Evolutionary conservation across 2,888 invertebrate species (phyloP), one percentile per base, ranked within the genome.

Genomic region (Drosophila infuscata): DNA sequence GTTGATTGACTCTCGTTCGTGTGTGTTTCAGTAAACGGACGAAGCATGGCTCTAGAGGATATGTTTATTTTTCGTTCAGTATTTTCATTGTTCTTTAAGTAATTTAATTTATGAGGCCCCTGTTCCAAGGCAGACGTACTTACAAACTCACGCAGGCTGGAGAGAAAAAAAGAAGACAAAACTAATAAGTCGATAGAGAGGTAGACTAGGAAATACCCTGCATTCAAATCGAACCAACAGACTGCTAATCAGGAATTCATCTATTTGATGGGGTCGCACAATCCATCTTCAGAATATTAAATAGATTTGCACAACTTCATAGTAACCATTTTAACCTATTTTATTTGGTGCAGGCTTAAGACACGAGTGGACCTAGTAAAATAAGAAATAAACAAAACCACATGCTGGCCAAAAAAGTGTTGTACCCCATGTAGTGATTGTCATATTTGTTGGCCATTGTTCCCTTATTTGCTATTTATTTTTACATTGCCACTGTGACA

Each of bases 81-180:
- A 59, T 71, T 73, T 71, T 60, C 68, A 73, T 56, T 75, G 66
- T 66, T 79, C 66, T 71, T 74, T 70, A 66, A 70, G 70, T 87
- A 88, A 84, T 88, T 88, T 84, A 84, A 83, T 83, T 82, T 82
- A 88, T 75, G 67, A 62, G 52, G 46, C 61, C 30, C 57, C 56
- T 30, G 43, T 41, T 60, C 36, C 20, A 20, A 51, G 25, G 54
- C 25, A 33, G 20, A 59, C 32, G 33, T 6, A 35, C 35, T 48
- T 38, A 57, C 25, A 43, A 17, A 41, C 38, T 46, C 20, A 25
- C 5, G 30, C 57, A 52, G n/a, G 20, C 48, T 38, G 38, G 5
- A 12, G 35, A 38, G 20, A 15, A 29, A 35, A 35, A 46, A 53
- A 33, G 29, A 57, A 82, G 35, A 43, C 11, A 43, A 46, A 12